Evolutionary conservation across 2,888 invertebrate genomes (phyloP).

Genomic region (Eupithecia centaureata): DNA sequence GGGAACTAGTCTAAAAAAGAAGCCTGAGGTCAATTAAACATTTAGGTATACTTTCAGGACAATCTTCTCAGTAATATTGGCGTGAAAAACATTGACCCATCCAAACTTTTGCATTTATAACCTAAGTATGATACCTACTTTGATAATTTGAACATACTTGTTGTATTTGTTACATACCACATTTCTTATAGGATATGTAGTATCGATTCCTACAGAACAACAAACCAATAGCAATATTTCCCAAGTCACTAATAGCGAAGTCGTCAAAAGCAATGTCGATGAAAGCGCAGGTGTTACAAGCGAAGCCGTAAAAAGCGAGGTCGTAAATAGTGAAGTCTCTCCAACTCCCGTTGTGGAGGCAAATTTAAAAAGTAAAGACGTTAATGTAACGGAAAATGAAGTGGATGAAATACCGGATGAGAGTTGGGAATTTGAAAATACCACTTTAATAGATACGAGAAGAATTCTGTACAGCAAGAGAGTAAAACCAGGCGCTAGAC

Average conservation of each 20-base stretch:
- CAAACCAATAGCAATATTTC: not conserved
- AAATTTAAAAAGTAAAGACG: conserved; percentile 5
- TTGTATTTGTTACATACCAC: not conserved
- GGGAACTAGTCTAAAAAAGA: too few relatives aligned
- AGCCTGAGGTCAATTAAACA: too few relatives aligned
- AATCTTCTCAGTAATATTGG: too few relatives aligned
- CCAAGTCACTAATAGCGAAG: not conserved
- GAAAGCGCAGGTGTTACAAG: not conserved
- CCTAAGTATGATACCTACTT: too few relatives aligned
- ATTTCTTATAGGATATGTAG: conserved; percentile 7
- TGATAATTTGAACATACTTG: not conserved
- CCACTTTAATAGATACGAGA: conserved; percentile 65
- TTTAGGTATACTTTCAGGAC: too few relatives aligned
- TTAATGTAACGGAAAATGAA: conserved; percentile 39
- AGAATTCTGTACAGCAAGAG: conserved; percentile 71
- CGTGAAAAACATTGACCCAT: too few relatives aligned
- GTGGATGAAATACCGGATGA: conserved; percentile 62
- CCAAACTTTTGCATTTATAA: too few relatives aligned
- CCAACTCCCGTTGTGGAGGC: not conserved
- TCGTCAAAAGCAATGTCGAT: not conserved
- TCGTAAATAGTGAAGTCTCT: conserved; percentile 27
- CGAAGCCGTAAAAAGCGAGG: conserved; percentile 18
- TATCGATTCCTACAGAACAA: conserved; percentile 30
- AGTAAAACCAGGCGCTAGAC: conserved; percentile 62
- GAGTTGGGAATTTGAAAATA: conserved; percentile 74